Evolutionary conservation across 2,113 vertebrate genomes (phyloP).

Genomic region (Spermophilus dauricus): DNA sequence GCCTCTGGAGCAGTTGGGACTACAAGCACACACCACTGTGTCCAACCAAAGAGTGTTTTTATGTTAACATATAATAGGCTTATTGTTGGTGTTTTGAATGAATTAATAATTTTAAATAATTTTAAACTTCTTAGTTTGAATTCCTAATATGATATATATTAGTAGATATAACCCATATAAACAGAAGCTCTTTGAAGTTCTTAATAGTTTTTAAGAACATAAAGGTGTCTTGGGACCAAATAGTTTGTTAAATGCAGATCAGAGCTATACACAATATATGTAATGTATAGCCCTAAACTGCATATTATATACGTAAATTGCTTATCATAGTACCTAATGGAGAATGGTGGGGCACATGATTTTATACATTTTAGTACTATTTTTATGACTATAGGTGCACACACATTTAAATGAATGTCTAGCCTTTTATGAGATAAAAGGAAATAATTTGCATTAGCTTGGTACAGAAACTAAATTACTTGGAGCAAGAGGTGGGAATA

Average conservation of each 20-base stretch:
- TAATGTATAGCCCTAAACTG: neutral
- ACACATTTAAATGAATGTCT: neutral
- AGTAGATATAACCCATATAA: no score
- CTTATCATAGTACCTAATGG: neutral
- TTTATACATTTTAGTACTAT: neutral
- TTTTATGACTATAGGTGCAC: neutral
- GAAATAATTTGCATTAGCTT: neutral
- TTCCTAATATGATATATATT: neutral
- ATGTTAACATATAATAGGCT: neutral
- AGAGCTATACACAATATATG: neutral
- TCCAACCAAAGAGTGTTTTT: neutral
- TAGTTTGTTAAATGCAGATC: neutral
- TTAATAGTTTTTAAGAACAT: neutral
- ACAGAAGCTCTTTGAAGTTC: no score
- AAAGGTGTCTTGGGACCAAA: neutral
- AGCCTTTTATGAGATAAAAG: slow-evolving; percentile 17
- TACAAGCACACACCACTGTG: no score
- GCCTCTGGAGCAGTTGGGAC: no score
- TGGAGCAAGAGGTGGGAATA: neutral
- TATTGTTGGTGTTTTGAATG: neutral
- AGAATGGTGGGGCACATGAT: neutral
- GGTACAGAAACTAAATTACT: neutral
- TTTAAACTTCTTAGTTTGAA: neutral
- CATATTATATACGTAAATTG: neutral
- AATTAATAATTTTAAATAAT: neutral